Percentiles rank a stretch among this genome's conserved stretches.
phyloP scores from a whole-genome alignment of 2,888 invertebrate genomes.

The Mantis religiosa region DNA sequence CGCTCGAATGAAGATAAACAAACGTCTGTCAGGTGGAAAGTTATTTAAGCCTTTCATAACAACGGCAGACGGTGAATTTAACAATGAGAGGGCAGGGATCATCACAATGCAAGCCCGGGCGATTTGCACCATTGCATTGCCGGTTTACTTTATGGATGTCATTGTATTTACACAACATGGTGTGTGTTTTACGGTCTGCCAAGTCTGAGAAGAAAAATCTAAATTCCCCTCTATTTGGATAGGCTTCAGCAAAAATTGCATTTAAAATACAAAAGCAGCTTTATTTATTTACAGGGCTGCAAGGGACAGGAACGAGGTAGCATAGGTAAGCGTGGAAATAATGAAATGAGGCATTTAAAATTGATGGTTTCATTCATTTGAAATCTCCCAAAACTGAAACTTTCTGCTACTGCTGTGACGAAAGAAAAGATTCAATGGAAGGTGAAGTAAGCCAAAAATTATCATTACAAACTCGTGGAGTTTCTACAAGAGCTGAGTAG shows the following conservation, averaged over 20 bases:
- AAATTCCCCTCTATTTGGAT: background rate
- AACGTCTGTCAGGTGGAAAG: background rate
- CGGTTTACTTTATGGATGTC: background rate
- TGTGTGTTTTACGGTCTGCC: background rate
- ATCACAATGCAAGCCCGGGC: background rate
- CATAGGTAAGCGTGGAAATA: background rate
- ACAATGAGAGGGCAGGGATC: background rate
- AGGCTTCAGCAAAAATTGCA: background rate
- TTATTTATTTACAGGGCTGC: background rate
- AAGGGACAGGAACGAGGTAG: background rate
- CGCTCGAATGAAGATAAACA: background rate
- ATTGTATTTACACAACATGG: background rate
- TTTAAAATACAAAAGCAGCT: background rate
- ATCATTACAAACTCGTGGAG: too few relatives aligned
- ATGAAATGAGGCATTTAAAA: background rate
- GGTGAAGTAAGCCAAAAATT: too few relatives aligned
- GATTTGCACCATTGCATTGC: background rate
- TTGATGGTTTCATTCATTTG: background rate
- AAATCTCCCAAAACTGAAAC: background rate
- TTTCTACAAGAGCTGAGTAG: too few relatives aligned
- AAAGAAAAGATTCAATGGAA: too few relatives aligned
- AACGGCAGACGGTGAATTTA: background rate
- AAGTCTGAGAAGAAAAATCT: background rate
- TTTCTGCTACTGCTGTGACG: background rate
- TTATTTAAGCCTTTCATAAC: background rate